A percentile compares a stretch with the other conserved stretches of the same genome.
Conservation (phyloP, 2,113 vertebrate species). For the Pterocles burchelli region DNA sequence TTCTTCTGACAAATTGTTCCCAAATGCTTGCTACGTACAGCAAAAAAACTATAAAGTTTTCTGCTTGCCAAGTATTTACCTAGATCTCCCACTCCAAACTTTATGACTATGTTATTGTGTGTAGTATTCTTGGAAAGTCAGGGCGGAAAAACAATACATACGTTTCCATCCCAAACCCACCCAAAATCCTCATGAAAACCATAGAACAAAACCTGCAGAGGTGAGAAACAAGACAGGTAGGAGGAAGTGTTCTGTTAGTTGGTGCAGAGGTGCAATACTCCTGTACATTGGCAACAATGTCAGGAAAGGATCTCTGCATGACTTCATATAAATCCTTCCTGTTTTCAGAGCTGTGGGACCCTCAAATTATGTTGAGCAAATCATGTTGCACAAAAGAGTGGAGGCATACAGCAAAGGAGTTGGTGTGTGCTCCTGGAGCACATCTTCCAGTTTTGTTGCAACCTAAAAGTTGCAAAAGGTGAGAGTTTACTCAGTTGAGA, state of each 20-base stretch:
- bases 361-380: not conserved
- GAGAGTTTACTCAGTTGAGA: not conserved
- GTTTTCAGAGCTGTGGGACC: not conserved
- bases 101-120: not conserved
- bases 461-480: not conserved
- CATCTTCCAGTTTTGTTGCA: not conserved
- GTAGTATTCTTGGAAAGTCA: not conserved
- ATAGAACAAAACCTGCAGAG: not conserved
- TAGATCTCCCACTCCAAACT: not conserved
- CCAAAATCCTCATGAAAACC: not conserved
- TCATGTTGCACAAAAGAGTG: not conserved
- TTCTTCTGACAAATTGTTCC: not conserved
- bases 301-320: not conserved
- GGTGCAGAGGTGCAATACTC: not conserved
- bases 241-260: not conserved
- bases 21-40: not conserved
- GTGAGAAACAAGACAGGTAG: not conserved
- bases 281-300: not conserved
- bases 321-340: not conserved
- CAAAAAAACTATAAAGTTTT: not conserved
- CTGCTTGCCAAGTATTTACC: not conserved
- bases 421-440: not conserved
- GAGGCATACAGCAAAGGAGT: not conserved
- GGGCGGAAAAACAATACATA: rapidly evolving
- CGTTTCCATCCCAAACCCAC: not conserved